Conservation (phyloP, 2,888 invertebrate species). For the Mantis religiosa region DNA sequence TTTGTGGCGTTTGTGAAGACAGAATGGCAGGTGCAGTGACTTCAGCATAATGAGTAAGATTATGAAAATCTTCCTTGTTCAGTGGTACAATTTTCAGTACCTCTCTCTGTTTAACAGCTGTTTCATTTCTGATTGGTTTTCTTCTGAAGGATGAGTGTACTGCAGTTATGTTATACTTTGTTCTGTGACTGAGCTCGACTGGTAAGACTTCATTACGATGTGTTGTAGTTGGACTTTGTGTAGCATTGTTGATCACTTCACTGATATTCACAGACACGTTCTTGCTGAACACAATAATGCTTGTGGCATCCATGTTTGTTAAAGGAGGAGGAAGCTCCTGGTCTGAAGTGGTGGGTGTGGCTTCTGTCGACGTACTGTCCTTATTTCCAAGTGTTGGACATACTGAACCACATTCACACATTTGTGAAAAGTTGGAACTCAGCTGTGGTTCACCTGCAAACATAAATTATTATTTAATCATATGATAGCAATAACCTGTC, state of each 20-base stretch:
- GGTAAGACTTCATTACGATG: not conserved
- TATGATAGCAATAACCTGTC: not conserved
- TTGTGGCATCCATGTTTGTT: constrained; percentile 15
- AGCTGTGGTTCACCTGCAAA: constrained; percentile 33
- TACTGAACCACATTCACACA: constrained; percentile 53
- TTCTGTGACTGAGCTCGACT: not conserved
- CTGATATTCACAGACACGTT: not conserved
- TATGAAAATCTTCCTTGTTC: not conserved
- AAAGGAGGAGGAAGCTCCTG: not conserved
- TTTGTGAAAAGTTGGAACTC: constrained; percentile 47
- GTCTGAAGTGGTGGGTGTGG: not conserved
- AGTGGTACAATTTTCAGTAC: not conserved
- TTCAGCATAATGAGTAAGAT: not conserved
- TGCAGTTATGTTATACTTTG: not conserved
- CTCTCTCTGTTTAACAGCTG: not conserved
- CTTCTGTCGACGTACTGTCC: not conserved
- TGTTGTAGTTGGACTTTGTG: not conserved
- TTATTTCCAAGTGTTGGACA: constrained; percentile 40
- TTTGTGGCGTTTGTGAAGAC: not conserved
- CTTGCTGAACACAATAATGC: not conserved
- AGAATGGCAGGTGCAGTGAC: not conserved
- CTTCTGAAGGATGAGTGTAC: not conserved
- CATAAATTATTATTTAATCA: not conserved
- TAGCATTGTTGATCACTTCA: not conserved
- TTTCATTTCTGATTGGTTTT: not conserved